phyloP scores from a whole-genome alignment of 2,888 invertebrate species.

The Sarcophaga rosellei region DNA sequence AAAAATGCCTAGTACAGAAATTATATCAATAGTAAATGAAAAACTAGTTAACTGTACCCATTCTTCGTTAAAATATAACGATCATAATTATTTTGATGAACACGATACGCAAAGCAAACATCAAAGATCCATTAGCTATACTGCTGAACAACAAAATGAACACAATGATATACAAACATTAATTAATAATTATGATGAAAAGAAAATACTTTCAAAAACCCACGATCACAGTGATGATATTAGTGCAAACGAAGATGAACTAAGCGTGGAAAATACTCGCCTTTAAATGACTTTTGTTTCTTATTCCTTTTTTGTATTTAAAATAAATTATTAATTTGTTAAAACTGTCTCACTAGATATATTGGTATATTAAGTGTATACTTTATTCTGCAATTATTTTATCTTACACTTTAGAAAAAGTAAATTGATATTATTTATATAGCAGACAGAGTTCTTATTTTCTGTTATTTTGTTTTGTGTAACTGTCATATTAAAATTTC shows the following conservation, averaged over 20 bases:
- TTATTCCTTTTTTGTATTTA: constrained; percentile 5
- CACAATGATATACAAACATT: constrained; percentile 64
- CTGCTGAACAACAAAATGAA: constrained; percentile 47
- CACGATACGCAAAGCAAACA: constrained; percentile 41
- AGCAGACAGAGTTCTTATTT: not conserved
- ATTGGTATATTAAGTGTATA: constrained; percentile 39
- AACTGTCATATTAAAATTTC: not conserved
- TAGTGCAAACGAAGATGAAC: constrained; percentile 69
- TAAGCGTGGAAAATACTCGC: constrained; percentile 80
- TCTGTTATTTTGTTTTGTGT: not conserved
- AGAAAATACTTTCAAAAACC: constrained; percentile 45
- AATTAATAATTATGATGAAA: constrained; percentile 67
- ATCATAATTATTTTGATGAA: constrained; percentile 23
- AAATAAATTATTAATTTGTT: constrained; percentile 17
- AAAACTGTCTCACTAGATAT: constrained; percentile 38
- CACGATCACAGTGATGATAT: constrained; percentile 46
- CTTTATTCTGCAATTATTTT: constrained; percentile 29
- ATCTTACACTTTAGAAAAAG: not conserved
- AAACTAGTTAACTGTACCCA: not conserved
- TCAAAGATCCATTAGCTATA: constrained; percentile 34
- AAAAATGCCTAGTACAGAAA: constrained; percentile 34
- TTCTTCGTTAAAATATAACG: not conserved
- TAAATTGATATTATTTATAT: not conserved
- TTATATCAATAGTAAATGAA: constrained; percentile 15
- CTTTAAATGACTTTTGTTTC: constrained; percentile 71